These are phyloP conservation scores for Micrasema longulum DNA, from an alignment of 1,140 invertebrate species.

Conservation along the genomic window DNA sequence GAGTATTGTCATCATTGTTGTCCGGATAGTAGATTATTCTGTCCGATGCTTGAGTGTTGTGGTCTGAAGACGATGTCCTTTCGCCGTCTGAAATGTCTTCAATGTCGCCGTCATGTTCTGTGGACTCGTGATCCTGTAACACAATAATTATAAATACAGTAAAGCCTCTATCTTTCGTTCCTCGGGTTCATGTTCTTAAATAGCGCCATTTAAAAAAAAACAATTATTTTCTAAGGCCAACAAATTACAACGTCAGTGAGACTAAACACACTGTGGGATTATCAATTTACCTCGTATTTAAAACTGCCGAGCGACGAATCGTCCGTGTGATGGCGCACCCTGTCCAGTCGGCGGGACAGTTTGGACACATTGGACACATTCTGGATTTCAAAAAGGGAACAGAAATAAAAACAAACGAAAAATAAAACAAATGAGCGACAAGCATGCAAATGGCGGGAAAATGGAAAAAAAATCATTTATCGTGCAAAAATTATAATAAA, in stretches of 20 bases:
- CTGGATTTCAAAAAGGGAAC: constrained; percentile 25
- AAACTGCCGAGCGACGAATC: constrained; percentile 78
- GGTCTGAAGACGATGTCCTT: constrained; percentile 79
- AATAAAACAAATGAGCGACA: constrained; percentile 2
- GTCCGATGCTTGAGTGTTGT: constrained; percentile 60
- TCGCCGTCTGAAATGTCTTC: constrained; percentile 89
- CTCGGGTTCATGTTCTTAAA: no score
- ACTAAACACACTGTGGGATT: no score
- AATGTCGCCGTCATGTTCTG: constrained; percentile 87
- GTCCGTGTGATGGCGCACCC: constrained; percentile 75
- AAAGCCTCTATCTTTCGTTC: no score
- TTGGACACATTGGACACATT: constrained; percentile 36
- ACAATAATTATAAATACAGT: no score
- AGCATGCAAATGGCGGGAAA: neutral
- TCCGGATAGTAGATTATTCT: constrained; percentile 71
- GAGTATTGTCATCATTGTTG: constrained; percentile 68
- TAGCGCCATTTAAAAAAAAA: constrained; percentile 30
- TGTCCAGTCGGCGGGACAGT: constrained; percentile 48
- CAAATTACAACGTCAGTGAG: no score
- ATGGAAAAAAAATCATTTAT: neutral
- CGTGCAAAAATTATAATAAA: neutral
- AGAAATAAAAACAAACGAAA: constrained; percentile 20
- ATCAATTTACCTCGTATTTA: constrained; percentile 73
- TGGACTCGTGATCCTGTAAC: constrained; percentile 78
- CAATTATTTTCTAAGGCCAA: constrained; percentile 1